phyloP scores from a whole-genome alignment of 2,888 invertebrate genomes.

The Coleophora deauratella region DNA sequence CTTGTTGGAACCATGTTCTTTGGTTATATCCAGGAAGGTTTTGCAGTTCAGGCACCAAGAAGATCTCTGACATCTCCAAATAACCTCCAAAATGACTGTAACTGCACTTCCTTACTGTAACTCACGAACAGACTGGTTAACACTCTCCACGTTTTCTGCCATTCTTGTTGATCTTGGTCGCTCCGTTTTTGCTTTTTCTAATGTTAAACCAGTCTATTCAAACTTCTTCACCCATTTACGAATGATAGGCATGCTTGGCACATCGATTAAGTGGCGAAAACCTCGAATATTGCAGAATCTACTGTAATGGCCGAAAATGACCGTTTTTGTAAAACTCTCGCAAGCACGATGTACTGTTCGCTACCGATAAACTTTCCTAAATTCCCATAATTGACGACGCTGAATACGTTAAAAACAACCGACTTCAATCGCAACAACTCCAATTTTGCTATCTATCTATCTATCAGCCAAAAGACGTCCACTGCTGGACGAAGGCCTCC shows the following conservation, averaged over 20 bases:
- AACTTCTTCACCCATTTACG: slow-evolving; percentile 13
- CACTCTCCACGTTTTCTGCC: slow-evolving; percentile 12
- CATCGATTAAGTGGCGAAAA: slow-evolving; percentile 4
- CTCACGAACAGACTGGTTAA: slow-evolving; percentile 12
- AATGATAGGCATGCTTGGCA: slow-evolving; percentile 9
- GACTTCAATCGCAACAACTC: too few relatives aligned
- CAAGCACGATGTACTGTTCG: slow-evolving; percentile 17
- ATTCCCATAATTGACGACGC: too few relatives aligned
- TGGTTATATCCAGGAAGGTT: slow-evolving; percentile 17
- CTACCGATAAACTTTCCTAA: slow-evolving; percentile 19
- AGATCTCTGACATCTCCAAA: slow-evolving; percentile 12
- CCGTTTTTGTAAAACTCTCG: slow-evolving; percentile 19
- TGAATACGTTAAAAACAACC: too few relatives aligned
- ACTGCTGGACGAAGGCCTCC: too few relatives aligned
- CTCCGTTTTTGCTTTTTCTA: slow-evolving; percentile 15
- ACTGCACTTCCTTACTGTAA: slow-evolving; percentile 19
- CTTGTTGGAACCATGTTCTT: slow-evolving; percentile 18
- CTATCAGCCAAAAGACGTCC: too few relatives aligned
- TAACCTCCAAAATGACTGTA: slow-evolving; percentile 10
- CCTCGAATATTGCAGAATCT: slow-evolving; percentile 15
- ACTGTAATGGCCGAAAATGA: slow-evolving; percentile 18
- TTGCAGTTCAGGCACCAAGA: slow-evolving; percentile 14
- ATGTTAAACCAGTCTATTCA: slow-evolving; percentile 14
- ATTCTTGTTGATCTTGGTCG: slow-evolving; percentile 16
- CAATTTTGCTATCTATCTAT: too few relatives aligned